A percentile compares a stretch with the other conserved stretches of the same genome.
phyloP scores from a whole-genome alignment of 2,888 invertebrate species.

The Nymphalis polychloros region DNA sequence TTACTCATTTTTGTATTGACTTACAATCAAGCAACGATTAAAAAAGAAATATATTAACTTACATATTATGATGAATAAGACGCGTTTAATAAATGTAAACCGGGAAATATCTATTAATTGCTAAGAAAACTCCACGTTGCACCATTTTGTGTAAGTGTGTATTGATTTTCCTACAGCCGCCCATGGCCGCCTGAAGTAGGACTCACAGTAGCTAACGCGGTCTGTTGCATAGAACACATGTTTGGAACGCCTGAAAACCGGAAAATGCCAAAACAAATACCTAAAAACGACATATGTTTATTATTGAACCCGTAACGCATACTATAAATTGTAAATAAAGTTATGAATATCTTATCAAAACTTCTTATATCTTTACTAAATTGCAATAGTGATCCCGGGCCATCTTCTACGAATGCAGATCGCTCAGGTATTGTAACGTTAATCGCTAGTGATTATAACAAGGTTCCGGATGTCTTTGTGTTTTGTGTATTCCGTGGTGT shows the following conservation, averaged over 20 bases:
- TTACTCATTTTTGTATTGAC: neutral
- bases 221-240: conserved; percentile 35
- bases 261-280: conserved; percentile 12
- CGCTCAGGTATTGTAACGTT: conserved; percentile 17
- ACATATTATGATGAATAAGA: neutral
- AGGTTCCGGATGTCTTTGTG: conserved; percentile 18
- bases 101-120: neutral
- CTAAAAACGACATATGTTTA: neutral
- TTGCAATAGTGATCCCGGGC: conserved; percentile 26
- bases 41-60: neutral
- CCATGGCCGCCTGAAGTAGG: conserved; percentile 16
- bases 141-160: conserved; percentile 35
- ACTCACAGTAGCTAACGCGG: conserved; percentile 32
- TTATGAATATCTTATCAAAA: conserved; percentile 28
- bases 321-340: neutral
- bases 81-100: neutral
- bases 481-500: conserved; percentile 31
- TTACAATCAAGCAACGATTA: neutral
- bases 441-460: conserved; percentile 1
- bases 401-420: conserved; percentile 14
- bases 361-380: conserved; percentile 30
- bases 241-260: conserved; percentile 24
- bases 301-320: neutral
- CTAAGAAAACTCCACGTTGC: conserved; percentile 31
- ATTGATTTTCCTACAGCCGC: conserved; percentile 41